Percentiles rank a stretch among this genome's conserved stretches.
Conservation (phyloP, 2,888 invertebrate species). For the Aphidius colemani region DNA sequence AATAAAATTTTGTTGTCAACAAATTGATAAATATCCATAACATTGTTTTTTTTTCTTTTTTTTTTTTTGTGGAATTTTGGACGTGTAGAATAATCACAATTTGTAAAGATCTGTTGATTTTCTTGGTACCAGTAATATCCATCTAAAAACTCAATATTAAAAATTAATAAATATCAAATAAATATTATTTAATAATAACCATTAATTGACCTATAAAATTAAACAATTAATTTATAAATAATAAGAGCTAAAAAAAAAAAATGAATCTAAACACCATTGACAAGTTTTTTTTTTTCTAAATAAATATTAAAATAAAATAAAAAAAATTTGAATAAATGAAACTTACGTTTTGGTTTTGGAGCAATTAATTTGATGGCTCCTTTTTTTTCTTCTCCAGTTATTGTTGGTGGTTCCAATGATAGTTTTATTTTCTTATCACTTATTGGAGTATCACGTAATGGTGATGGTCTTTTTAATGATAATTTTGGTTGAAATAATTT, state of each 20-base stretch:
- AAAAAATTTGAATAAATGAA: conserved; percentile 22
- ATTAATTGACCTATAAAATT: not conserved
- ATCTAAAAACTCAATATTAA: no score
- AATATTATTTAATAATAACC: no score
- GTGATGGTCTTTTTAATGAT: conserved; percentile 60
- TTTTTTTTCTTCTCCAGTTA: conserved; percentile 68
- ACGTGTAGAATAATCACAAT: conserved; percentile 18
- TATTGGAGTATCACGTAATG: conserved; percentile 54
- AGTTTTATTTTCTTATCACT: conserved; percentile 79
- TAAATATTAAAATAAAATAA: conserved; percentile 2
- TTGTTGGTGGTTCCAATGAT: conserved; percentile 50
- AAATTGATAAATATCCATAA: no score
- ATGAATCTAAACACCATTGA: not conserved
- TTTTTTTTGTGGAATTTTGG: no score
- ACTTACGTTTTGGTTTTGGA: conserved; percentile 91
- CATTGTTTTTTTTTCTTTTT: no score
- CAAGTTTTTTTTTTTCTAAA: conserved; percentile 3
- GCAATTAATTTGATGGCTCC: conserved; percentile 86
- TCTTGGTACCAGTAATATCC: conserved; percentile 34
- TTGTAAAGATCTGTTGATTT: conserved; percentile 18
- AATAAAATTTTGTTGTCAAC: no score
- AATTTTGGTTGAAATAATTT: conserved; percentile 59
- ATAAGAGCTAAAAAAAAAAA: not conserved
- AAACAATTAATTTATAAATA: not conserved
- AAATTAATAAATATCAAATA: no score